These are phyloP conservation scores for Chaetophractus vellerosus DNA, from an alignment of 2,797 vertebrate genomes.

Conservation along the genomic window DNA sequence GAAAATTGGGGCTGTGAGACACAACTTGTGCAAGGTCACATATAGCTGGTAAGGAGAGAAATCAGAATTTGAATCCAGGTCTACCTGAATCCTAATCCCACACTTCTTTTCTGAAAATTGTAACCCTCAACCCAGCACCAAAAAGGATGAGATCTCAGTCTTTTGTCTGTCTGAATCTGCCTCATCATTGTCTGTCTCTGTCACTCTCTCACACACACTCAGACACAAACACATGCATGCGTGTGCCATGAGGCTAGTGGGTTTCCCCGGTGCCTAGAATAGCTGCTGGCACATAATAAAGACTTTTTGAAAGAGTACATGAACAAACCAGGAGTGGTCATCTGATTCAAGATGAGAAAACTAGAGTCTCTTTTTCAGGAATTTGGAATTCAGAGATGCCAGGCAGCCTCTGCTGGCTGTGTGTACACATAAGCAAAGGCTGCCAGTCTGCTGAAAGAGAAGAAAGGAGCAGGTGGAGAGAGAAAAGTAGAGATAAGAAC, in stretches of 20 bases:
- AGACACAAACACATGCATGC: neutral
- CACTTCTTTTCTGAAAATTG: conserved; percentile 59
- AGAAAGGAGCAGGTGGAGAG: neutral
- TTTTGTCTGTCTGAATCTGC: neutral
- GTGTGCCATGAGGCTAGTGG: neutral
- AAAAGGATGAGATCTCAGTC: neutral
- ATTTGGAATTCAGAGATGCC: conserved; percentile 45
- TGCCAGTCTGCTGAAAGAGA: neutral
- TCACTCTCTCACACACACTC: neutral
- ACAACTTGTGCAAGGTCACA: neutral
- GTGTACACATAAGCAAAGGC: neutral
- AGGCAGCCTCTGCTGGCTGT: neutral
- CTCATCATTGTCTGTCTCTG: neutral
- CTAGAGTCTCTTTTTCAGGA: conserved; percentile 64
- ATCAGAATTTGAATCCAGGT: neutral
- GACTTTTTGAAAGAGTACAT: conserved; percentile 39
- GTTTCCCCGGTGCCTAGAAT: neutral
- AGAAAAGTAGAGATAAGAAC: neutral
- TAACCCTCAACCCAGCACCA: neutral
- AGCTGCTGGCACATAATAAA: conserved; percentile 6
- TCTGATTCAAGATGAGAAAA: conserved; percentile 61
- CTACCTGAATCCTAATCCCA: conserved; percentile 20
- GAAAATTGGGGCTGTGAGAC: neutral
- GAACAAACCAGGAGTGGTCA: neutral
- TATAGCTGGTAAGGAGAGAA: neutral